Percentiles rank a stretch among this genome's conserved stretches.
Conservation (phyloP, 1,140 invertebrate species). For the Aphaenogaster floridana region DNA sequence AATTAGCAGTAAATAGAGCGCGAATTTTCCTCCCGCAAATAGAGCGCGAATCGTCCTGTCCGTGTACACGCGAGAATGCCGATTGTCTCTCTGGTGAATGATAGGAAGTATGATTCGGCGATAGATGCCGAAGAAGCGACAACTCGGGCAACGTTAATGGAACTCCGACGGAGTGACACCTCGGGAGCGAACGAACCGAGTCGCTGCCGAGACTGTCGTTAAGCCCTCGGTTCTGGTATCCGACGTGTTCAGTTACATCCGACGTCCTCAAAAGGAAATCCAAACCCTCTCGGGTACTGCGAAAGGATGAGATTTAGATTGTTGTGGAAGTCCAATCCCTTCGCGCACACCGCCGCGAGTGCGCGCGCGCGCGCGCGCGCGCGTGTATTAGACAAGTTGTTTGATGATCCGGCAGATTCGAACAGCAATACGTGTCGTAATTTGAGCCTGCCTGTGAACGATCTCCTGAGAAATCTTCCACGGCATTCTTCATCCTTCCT, state of each 20-base stretch:
- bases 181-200: constrained; percentile 67
- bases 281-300: constrained; percentile 50
- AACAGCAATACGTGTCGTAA: constrained; percentile 67
- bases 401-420: constrained; percentile 76
- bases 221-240: constrained; percentile 53
- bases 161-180: constrained; percentile 20
- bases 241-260: constrained; percentile 32
- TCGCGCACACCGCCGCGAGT: not conserved
- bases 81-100: not conserved
- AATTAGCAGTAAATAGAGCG: constrained; percentile 25
- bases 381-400: constrained; percentile 77
- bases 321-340: constrained; percentile 68
- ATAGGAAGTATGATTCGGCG: constrained; percentile 18
- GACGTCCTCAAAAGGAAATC: constrained; percentile 62
- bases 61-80: not conserved
- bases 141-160: constrained; percentile 10
- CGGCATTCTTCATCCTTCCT: not conserved
- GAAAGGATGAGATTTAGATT: constrained; percentile 77
- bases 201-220: constrained; percentile 64
- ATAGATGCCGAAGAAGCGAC: not conserved
- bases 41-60: not conserved
- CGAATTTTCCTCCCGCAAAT: not conserved
- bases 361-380: not conserved
- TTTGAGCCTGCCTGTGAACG: constrained; percentile 51
- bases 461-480: constrained; percentile 44